phyloP scores from a whole-genome alignment of 2,797 vertebrate genomes.

The Microctenopoma steveboyesi region DNA sequence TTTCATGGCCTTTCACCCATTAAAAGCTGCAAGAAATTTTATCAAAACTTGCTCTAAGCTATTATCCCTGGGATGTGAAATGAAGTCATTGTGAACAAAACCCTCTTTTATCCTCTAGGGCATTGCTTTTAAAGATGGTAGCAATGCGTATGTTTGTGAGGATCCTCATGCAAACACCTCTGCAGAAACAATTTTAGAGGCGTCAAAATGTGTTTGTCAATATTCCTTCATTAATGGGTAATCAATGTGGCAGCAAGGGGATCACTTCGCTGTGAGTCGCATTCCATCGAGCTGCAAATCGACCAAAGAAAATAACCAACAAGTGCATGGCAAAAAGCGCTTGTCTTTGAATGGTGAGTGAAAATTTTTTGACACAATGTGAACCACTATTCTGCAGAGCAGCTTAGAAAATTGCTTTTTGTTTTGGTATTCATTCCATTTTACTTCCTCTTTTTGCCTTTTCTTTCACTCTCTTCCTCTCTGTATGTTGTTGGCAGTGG shows the following conservation, averaged over 20 bases:
- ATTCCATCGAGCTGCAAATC: constrained; percentile 63
- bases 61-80: constrained; percentile 15
- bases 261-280: constrained; percentile 52
- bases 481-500: constrained; percentile 52
- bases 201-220: constrained; percentile 55
- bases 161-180: constrained; percentile 30
- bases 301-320: constrained; percentile 50
- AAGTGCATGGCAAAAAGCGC: constrained; percentile 19
- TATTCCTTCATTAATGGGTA: constrained; percentile 65
- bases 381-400: constrained; percentile 23
- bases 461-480: constrained; percentile 35
- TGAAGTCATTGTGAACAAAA: constrained; percentile 13
- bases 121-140: constrained; percentile 19
- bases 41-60: constrained; percentile 9
- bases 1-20: constrained; percentile 24
- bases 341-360: constrained; percentile 32
- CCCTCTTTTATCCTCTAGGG: constrained; percentile 1
- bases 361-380: constrained; percentile 52
- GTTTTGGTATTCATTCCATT: constrained; percentile 49
- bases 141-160: constrained; percentile 26
- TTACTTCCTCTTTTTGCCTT: constrained; percentile 15
- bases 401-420: constrained; percentile 44
- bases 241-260: constrained; percentile 54
- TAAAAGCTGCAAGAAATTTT: constrained; percentile 16
- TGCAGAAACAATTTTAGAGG: constrained; percentile 42